A percentile compares a stretch with the other conserved stretches of the same genome.
phyloP scores from a whole-genome alignment of 2,888 invertebrate genomes.

The Podabrus alpinus region DNA sequence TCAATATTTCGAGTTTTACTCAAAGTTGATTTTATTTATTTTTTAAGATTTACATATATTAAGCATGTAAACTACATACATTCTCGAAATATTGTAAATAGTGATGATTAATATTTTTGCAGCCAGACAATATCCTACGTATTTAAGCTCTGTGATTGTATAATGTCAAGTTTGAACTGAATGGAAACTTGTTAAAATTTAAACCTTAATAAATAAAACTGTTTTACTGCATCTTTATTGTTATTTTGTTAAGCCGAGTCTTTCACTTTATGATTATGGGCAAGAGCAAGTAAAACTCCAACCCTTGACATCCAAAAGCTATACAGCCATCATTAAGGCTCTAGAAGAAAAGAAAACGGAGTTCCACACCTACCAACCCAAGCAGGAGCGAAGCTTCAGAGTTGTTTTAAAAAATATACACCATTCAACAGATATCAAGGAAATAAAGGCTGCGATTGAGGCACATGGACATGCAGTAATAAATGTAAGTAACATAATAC shows the following conservation, averaged over 20 bases:
- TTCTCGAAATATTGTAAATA: constrained; percentile 21
- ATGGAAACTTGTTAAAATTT: constrained; percentile 38
- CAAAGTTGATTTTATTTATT: background rate
- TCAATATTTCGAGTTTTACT: background rate
- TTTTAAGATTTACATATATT: background rate
- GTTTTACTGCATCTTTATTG: constrained; percentile 23
- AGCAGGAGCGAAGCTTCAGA: too few relatives aligned
- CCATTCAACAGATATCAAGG: too few relatives aligned
- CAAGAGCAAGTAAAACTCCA: too few relatives aligned
- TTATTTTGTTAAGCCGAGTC: background rate
- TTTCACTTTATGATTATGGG: too few relatives aligned
- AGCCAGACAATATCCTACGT: constrained; percentile 51
- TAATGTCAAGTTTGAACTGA: constrained; percentile 36
- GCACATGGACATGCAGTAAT: too few relatives aligned
- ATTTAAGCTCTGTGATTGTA: constrained; percentile 42
- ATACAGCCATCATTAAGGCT: too few relatives aligned
- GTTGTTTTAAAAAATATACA: too few relatives aligned
- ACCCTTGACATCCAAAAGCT: too few relatives aligned
- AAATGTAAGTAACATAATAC: too few relatives aligned
- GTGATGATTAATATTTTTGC: constrained; percentile 49
- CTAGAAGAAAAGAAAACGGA: too few relatives aligned
- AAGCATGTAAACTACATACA: background rate
- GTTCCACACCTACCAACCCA: too few relatives aligned
- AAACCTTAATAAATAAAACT: constrained; percentile 29
- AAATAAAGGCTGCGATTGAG: too few relatives aligned